Conservation (phyloP, 2,797 vertebrate genomes). For the Simalia tracyae region DNA sequence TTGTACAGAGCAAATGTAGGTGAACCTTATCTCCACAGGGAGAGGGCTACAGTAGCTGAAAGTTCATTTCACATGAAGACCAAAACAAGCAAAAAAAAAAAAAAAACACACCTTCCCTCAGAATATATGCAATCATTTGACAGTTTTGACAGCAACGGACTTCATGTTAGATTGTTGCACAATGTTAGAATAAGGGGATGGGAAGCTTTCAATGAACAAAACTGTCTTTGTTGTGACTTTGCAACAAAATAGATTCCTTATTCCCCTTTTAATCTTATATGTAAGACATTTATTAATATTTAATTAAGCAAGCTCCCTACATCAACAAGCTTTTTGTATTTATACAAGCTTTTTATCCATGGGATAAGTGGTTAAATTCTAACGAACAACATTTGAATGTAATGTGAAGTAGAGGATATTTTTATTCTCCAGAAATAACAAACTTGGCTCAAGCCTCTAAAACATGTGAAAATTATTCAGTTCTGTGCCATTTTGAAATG, state of each 20-base stretch:
- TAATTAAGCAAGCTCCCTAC: background rate
- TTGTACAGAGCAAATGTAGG: background rate
- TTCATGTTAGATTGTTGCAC: background rate
- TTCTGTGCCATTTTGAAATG: background rate
- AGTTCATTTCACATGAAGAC: background rate
- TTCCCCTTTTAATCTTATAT: background rate
- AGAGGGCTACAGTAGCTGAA: background rate
- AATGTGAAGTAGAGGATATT: background rate
- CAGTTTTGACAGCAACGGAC: background rate
- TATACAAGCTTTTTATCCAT: background rate
- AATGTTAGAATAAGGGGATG: background rate
- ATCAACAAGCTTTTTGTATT: constrained; percentile 1
- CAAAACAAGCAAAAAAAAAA: background rate
- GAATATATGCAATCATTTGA: background rate
- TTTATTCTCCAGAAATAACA: background rate
- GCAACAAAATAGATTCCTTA: background rate
- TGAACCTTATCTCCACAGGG: background rate
- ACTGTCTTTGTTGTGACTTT: background rate
- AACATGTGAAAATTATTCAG: background rate
- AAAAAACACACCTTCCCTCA: background rate
- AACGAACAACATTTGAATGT: background rate
- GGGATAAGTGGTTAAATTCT: background rate
- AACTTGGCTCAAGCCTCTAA: background rate
- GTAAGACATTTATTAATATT: background rate
- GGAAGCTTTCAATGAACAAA: background rate